Evolutionary conservation across 2,113 vertebrate species (phyloP), one percentile per base, ranked within the genome.

Genomic region (mouse (Mus musculus)): DNA sequence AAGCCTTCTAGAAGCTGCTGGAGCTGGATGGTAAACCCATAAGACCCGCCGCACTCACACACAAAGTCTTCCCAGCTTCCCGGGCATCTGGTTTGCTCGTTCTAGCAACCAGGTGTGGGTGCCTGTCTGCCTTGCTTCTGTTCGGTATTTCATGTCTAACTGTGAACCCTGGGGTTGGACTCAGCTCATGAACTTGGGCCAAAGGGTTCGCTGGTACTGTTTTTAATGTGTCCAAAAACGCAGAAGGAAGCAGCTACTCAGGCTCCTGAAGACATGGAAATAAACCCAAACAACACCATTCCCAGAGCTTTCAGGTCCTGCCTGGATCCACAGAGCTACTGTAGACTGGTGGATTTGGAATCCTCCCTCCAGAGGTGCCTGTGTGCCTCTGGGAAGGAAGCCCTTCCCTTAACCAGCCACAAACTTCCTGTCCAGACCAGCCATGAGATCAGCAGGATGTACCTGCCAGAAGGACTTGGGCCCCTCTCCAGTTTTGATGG

Each of bases 11-110:
- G 42, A 59, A 92, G 94, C 91, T 95, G 95, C 92, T 84, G 86
- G 94, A 96, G 59, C 90, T 52, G 73, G 80, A 95, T 96, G 96
- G 92, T 90, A 98, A 98, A 97, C 96, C 95, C 96, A 95, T 97
- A 95, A 81, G 61, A 63, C 73, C 75, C 36, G 67, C 73, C 84
- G 24, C 1, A 0, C 73, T 95, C 95, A 93, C 88, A 71, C 36
- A 91, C 61, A 36, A 92, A 96, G 96, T 96, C 94, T 95, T 93
- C 91, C 94, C 1, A 22, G 92, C 96, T 97, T 97, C 89, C 90
- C 42, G 1, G 92, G 96, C 96, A 97, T 97, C 96, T 98, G 97
- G 92, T 98, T 96, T 97, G 46, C n/a, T 95, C 97, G 97, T 97
- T 95, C 30, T 33, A 89, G 26, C 77, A 61, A 56, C 92, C 97